Conservation (phyloP, 2,888 invertebrate species). For the Chloroclystis v-ata region DNA sequence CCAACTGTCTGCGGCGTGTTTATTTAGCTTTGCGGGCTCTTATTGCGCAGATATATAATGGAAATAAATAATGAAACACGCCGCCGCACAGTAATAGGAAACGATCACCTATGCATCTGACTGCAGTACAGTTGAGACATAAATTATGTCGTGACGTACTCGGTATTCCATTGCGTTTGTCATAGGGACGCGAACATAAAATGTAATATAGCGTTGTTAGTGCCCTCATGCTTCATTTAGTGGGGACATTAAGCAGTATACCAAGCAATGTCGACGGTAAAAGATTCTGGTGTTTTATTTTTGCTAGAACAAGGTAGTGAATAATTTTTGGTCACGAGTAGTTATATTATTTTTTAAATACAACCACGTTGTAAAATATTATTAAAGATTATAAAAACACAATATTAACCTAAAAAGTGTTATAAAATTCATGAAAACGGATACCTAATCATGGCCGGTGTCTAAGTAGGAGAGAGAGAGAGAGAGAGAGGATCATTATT, state of each 20-base stretch:
- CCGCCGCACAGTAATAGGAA: constrained; percentile 10
- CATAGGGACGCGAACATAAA: constrained; percentile 5
- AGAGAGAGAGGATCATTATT: no score
- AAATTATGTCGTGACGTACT: constrained; percentile 15
- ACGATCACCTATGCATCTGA: constrained; percentile 18
- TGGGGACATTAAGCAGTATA: constrained; percentile 1
- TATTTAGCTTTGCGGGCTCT: not conserved
- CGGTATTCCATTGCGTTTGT: constrained; percentile 11
- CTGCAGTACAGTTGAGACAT: constrained; percentile 10
- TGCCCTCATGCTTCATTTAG: constrained; percentile 10
- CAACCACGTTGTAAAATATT: no score
- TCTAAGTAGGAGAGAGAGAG: no score
- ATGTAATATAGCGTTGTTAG: constrained; percentile 16
- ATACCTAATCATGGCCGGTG: no score
- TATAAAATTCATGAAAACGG: no score
- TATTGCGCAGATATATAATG: constrained; percentile 2
- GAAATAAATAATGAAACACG: constrained; percentile 11
- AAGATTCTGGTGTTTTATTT: no score
- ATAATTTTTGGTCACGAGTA: no score
- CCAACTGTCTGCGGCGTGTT: not conserved
- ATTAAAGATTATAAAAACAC: no score
- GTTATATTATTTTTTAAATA: no score
- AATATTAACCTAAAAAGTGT: no score
- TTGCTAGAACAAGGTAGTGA: no score
- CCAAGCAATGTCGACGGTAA: not conserved